Percentiles rank a stretch among this genome's conserved stretches.
These are phyloP conservation scores for Protaetia brevitarsis DNA, from an alignment of 1,140 invertebrate genomes.

Conservation along the genomic window DNA sequence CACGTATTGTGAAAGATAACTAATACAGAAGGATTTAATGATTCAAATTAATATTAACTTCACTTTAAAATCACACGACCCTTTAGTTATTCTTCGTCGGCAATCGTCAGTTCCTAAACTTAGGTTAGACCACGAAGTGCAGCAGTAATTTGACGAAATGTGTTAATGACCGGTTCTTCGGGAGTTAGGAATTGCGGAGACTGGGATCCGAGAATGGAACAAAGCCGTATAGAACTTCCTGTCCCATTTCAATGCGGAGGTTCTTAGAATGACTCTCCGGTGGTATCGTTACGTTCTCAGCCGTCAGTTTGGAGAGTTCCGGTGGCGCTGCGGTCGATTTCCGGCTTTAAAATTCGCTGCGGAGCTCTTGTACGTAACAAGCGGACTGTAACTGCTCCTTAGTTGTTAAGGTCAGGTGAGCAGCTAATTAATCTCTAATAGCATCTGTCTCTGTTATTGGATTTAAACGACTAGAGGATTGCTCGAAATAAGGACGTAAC, in stretches of 20 bases:
- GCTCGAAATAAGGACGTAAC: neutral
- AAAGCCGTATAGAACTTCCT: conserved; percentile 1
- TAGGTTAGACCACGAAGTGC: neutral
- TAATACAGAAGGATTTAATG: too few relatives aligned
- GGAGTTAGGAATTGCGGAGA: neutral
- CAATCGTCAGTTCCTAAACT: neutral
- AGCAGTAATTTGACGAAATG: neutral
- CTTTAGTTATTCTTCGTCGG: neutral
- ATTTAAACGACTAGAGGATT: neutral
- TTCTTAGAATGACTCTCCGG: neutral
- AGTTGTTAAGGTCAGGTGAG: neutral
- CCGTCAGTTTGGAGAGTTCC: conserved; percentile 8
- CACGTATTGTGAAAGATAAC: too few relatives aligned
- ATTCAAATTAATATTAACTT: conserved; percentile 4
- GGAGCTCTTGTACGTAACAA: neutral
- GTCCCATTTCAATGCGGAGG: conserved; percentile 3
- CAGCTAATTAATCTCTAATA: conserved; percentile 15
- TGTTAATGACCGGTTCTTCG: conserved; percentile 4
- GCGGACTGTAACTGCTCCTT: conserved; percentile 7
- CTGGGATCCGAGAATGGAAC: neutral
- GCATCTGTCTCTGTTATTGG: neutral
- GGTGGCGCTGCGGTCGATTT: conserved; percentile 6
- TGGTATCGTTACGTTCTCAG: neutral
- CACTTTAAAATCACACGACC: neutral
- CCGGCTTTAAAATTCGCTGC: conserved; percentile 11